Evolutionary conservation across 2,888 invertebrate genomes (phyloP).

Genomic region (Nebria brevicollis): DNA sequence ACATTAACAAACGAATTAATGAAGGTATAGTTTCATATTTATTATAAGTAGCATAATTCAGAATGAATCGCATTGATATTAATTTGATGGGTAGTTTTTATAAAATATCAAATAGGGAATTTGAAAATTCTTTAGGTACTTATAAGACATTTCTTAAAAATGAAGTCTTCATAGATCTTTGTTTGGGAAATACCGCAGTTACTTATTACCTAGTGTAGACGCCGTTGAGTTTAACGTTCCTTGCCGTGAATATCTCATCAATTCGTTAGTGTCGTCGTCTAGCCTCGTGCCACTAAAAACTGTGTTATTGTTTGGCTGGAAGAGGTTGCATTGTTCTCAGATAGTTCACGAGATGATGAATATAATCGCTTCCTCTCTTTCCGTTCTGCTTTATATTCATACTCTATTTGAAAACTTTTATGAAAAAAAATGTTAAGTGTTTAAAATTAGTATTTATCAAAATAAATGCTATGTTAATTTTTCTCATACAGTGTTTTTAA

Average conservation of each 20-base stretch:
- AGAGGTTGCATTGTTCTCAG: conserved; percentile 16
- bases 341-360: conserved; percentile 12
- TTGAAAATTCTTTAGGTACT: no score
- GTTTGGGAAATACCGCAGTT: neutral
- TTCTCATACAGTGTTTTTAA: neutral
- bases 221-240: neutral
- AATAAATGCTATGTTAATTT: neutral
- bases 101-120: neutral
- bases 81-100: neutral
- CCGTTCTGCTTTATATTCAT: neutral
- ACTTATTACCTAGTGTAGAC: neutral
- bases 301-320: conserved; percentile 12
- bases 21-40: no score
- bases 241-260: neutral
- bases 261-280: neutral
- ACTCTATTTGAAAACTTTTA: neutral
- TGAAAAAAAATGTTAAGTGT: neutral
- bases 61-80: neutral
- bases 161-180: conserved; percentile 1
- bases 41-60: no score
- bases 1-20: neutral
- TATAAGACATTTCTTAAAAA: neutral
- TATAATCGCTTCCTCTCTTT: neutral
- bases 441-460: conserved; percentile 1
- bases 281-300: conserved; percentile 1